phyloP scores from a whole-genome alignment of 2,888 invertebrate species.

The Suillia variegata region DNA sequence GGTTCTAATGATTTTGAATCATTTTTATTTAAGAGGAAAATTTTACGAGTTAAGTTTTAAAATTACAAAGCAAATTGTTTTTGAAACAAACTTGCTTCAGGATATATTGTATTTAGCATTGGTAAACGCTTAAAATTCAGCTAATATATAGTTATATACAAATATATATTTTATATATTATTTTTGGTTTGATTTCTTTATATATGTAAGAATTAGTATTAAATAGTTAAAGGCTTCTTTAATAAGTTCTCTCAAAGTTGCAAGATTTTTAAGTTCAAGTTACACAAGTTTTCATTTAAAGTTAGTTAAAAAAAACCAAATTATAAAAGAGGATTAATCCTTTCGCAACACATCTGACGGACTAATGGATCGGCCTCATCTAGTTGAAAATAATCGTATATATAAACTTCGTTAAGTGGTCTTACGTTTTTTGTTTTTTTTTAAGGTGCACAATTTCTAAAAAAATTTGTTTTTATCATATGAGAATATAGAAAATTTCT shows the following conservation, averaged over 20 bases:
- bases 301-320: constrained; percentile 2
- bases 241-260: constrained; percentile 51
- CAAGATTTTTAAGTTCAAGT: constrained; percentile 31
- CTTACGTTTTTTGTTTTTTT: too few relatives aligned
- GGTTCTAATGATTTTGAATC: background rate
- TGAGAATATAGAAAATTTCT: constrained; percentile 10
- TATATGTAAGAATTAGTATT: constrained; percentile 30
- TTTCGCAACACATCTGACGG: too few relatives aligned
- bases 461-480: too few relatives aligned
- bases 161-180: constrained; percentile 1
- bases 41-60: background rate
- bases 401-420: too few relatives aligned
- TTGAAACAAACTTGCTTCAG: constrained; percentile 43
- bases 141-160: constrained; percentile 7
- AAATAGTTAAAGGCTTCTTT: constrained; percentile 54
- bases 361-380: too few relatives aligned
- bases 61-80: constrained; percentile 26
- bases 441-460: too few relatives aligned
- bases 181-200: constrained; percentile 3
- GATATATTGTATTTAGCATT: background rate
- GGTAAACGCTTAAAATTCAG: constrained; percentile 5
- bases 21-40: background rate
- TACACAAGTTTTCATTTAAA: constrained; percentile 27
- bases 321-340: too few relatives aligned
- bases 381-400: too few relatives aligned